These are phyloP conservation scores for Marronus borbonicus DNA, from an alignment of 2,888 invertebrate species.

Conservation along the genomic window DNA sequence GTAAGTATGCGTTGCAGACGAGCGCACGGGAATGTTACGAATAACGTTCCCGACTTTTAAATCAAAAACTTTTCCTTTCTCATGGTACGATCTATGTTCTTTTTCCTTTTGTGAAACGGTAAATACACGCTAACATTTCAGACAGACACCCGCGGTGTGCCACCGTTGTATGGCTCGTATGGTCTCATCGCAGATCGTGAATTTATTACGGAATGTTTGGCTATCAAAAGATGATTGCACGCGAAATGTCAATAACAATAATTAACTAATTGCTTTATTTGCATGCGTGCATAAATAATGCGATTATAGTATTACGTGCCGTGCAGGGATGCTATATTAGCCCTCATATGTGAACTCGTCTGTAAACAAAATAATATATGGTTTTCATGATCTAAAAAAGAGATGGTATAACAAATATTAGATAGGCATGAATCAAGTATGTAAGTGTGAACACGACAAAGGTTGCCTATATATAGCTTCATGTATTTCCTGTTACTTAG, in stretches of 20 bases:
- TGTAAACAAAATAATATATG: constrained; percentile 32
- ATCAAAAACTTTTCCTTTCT: constrained; percentile 41
- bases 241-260: constrained; percentile 71
- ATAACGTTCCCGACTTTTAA: constrained; percentile 31
- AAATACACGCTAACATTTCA: constrained; percentile 52
- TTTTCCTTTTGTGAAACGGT: constrained; percentile 42
- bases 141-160: constrained; percentile 66
- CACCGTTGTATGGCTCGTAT: constrained; percentile 62
- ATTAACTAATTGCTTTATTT: constrained; percentile 70
- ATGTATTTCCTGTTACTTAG: no score
- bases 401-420: constrained; percentile 11
- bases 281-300: constrained; percentile 60
- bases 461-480: no score
- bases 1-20: background rate
- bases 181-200: constrained; percentile 43
- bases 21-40: constrained; percentile 3
- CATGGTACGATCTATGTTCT: constrained; percentile 37
- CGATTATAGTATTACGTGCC: constrained; percentile 42
- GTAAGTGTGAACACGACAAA: no score
- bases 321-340: constrained; percentile 29
- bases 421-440: background rate
- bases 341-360: constrained; percentile 6
- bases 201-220: constrained; percentile 57
- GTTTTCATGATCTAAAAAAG: constrained; percentile 8
- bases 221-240: constrained; percentile 60